Conservation (phyloP, 2,797 vertebrate genomes). For the Molossus molossus region DNA sequence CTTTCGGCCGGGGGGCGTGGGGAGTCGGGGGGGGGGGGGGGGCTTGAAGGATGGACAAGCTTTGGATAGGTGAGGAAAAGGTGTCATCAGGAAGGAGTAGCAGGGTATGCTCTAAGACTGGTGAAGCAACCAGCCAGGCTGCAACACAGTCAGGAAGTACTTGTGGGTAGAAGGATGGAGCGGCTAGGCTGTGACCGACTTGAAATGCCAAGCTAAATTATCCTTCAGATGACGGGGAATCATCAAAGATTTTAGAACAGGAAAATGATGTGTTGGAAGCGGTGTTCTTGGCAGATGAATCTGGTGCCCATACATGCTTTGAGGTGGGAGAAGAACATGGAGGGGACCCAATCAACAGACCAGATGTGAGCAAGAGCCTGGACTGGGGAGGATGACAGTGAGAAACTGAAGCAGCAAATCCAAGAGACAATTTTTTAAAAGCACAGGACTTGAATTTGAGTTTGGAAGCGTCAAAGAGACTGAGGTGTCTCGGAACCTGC, state of each 20-base stretch:
- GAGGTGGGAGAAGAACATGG: constrained; percentile 10
- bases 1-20: neutral
- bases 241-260: constrained; percentile 74
- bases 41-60: neutral
- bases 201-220: constrained; percentile 74
- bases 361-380: constrained; percentile 1
- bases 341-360: constrained; percentile 32
- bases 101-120: neutral
- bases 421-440: neutral
- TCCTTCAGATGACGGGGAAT: constrained; percentile 66
- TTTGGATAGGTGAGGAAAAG: neutral
- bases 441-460: constrained; percentile 34
- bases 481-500: constrained; percentile 10
- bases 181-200: neutral
- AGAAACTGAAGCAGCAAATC: neutral
- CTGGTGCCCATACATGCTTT: constrained; percentile 51
- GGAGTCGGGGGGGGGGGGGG: neutral
- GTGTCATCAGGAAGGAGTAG: neutral
- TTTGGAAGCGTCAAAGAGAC: constrained; percentile 16
- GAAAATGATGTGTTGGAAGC: constrained; percentile 79
- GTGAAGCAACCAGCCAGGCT: constrained; percentile 10
- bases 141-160: constrained; percentile 11
- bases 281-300: constrained; percentile 67
- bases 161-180: neutral
- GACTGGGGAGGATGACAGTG: neutral